Evolutionary conservation across 2,113 vertebrate species (phyloP).

Genomic region (Oncorhynchus tshawytscha): DNA sequence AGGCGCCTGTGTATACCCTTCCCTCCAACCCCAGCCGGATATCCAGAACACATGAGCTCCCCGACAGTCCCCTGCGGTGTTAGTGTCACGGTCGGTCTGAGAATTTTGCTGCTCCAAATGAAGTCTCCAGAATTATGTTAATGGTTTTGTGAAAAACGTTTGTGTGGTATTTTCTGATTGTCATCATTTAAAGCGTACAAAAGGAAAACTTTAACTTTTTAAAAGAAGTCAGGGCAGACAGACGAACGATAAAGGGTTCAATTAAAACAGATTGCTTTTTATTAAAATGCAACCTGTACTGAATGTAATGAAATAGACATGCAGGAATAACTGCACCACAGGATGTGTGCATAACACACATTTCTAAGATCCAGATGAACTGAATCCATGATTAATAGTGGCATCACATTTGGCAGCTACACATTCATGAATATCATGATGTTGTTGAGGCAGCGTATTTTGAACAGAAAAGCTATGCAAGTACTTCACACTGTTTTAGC

Average conservation of each 20-base stretch:
- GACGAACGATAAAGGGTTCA: not conserved
- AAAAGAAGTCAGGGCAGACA: not conserved
- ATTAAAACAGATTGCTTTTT: not conserved
- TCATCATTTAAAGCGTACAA: not conserved
- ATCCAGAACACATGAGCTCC: slow-evolving; percentile 58
- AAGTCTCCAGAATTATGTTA: slow-evolving; percentile 19
- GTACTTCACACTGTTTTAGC: not conserved
- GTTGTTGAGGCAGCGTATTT: no score
- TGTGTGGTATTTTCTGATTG: not conserved
- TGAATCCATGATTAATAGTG: no score
- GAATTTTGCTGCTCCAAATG: not conserved
- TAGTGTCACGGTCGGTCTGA: not conserved
- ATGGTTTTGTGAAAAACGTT: not conserved
- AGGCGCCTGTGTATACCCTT: slow-evolving; percentile 60
- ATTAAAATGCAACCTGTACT: not conserved
- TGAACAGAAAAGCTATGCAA: not conserved
- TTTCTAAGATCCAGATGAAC: no score
- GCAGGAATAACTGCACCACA: no score
- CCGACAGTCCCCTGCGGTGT: not conserved
- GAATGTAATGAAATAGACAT: no score
- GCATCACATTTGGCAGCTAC: no score
- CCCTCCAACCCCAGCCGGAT: slow-evolving; percentile 45
- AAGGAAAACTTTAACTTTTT: not conserved
- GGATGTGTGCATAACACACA: no score
- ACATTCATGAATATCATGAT: no score